Evolutionary conservation across 2,797 vertebrate species (phyloP), one percentile per base, ranked within the genome.

Genomic region (Ciconia nigra): DNA sequence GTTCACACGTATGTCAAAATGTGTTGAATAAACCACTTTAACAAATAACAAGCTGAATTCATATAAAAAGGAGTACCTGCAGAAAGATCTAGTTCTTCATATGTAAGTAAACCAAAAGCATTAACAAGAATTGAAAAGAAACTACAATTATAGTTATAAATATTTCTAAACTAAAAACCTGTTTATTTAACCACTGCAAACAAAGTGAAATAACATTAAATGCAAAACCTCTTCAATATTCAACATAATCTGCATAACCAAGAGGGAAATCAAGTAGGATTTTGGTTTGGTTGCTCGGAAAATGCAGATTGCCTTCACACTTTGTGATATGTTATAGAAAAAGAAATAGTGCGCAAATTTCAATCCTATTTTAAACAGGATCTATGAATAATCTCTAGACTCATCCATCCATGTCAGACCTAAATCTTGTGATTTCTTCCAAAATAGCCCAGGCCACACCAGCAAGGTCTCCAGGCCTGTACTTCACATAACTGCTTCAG

Each of bases 331-430:
- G 63, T 71, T 91, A 83, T 37, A 52, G 49, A 11, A 62, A 72
- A 41, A 55, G 79, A 77, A 55, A 49, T 41, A 91, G 31, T 1
- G 3, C 63, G 65, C 44, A 67, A 37, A 41, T 93, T 87, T 91
- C 57, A 44, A 54, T 81, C 72, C 72, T 87, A 74, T 89, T 95
- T 96, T 90, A 93, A 95, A 94, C 61, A 88, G 49, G 61, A 86
- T 90, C 95, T 90, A 57, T 93, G 90, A 93, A 93, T 94, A 95
- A 91, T 88, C 79, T 74, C 87, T 93, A 82, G 87, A 90, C 61
- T 91, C 87, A 85, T 85, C 69, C 49, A 81, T 89, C 63, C 76
- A 69, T 63, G 70, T 92, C 84, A 96, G 76, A 88, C 58, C 54
- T 88, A 81, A 86, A 83, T 44, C 87, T 81, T 90, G 46, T 13